A percentile compares a stretch with the other conserved stretches of the same genome.
These are phyloP conservation scores for Xanthostigma xanthostigma DNA, from an alignment of 2,888 invertebrate genomes.

Conservation along the genomic window DNA sequence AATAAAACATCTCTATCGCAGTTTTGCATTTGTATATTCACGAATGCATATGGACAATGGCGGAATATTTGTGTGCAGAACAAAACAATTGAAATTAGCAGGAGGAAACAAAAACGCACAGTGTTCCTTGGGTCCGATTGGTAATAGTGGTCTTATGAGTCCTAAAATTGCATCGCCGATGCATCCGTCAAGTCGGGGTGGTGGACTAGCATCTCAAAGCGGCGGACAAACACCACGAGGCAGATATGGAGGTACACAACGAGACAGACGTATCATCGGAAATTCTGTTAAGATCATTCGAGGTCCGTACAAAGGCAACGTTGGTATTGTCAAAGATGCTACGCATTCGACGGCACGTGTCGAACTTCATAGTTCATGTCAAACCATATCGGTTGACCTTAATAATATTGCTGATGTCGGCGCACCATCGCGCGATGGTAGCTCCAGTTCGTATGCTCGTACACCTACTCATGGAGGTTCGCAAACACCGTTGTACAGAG, in stretches of 20 bases:
- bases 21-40: conserved; percentile 90
- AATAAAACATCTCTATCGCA: conserved; percentile 91
- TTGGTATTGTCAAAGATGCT: conserved; percentile 97
- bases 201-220: conserved; percentile 26
- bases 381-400: conserved; percentile 92
- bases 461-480: conserved; percentile 48
- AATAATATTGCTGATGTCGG: conserved; percentile 73
- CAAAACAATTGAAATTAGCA: conserved; percentile 81
- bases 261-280: conserved; percentile 88
- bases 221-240: conserved; percentile 32
- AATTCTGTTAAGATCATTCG: conserved; percentile 96
- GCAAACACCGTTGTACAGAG: conserved; percentile 74
- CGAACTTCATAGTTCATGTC: conserved; percentile 92
- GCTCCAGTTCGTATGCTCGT: conserved; percentile 52
- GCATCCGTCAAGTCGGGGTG: conserved; percentile 57
- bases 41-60: conserved; percentile 94
- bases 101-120: conserved; percentile 43
- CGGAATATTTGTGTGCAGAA: conserved; percentile 95
- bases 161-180: conserved; percentile 83
- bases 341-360: conserved; percentile 90
- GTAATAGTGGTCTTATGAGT: conserved; percentile 72
- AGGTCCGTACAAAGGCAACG: conserved; percentile 89
- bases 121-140: conserved; percentile 23
- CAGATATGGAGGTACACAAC: conserved; percentile 49
- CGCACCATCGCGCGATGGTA: conserved; percentile 47